A percentile compares a stretch with the other conserved stretches of the same genome.
These are phyloP conservation scores for Psittacula cyanocephala DNA, from an alignment of 2,113 vertebrate genomes.

Conservation along the genomic window DNA sequence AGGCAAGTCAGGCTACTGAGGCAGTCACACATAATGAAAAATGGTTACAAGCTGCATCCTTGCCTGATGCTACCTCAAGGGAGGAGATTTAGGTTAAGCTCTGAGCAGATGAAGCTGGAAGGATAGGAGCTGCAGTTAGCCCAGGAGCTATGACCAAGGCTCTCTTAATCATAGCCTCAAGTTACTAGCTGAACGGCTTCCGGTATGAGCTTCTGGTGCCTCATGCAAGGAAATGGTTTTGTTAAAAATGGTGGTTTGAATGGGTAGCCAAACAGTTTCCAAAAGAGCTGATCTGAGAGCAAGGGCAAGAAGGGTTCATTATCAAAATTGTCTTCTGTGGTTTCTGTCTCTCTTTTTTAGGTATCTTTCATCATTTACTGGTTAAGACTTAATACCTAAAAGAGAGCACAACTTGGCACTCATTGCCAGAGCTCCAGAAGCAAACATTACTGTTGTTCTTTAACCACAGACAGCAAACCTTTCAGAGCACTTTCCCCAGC, in stretches of 20 bases:
- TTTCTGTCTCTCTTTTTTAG: constrained; percentile 7
- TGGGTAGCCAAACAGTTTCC: neutral
- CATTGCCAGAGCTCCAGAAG: neutral
- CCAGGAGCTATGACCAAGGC: neutral
- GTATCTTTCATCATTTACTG: constrained; percentile 18
- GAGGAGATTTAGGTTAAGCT: neutral
- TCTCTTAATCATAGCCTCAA: neutral
- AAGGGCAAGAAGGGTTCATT: constrained; percentile 6
- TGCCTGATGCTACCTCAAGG: neutral
- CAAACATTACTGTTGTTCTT: neutral
- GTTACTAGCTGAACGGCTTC: neutral
- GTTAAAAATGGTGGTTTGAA: neutral
- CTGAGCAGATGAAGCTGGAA: neutral
- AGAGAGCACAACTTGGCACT: neutral
- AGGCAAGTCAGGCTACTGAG: neutral
- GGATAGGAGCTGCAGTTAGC: neutral
- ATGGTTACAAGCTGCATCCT: neutral
- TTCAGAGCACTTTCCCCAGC: neutral
- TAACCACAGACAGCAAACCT: neutral
- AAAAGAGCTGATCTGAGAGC: neutral
- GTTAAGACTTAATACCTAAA: constrained; percentile 16
- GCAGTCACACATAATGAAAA: neutral
- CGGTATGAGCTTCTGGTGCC: neutral
- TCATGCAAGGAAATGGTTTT: neutral
- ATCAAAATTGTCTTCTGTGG: neutral